Conservation (phyloP, 2,888 invertebrate genomes). For the Autographa pulchrina region DNA sequence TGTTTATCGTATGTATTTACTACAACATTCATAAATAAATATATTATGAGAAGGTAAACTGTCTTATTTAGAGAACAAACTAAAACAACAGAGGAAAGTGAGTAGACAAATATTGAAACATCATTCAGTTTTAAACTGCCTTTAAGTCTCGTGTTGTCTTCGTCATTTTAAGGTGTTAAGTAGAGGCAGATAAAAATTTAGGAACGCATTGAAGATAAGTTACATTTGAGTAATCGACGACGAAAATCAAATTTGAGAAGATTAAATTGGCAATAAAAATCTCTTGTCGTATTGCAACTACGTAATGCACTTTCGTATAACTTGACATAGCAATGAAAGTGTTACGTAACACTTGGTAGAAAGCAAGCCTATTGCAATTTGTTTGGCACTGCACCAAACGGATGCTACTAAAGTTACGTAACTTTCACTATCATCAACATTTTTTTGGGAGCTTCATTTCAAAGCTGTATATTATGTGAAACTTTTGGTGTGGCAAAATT, state of each 20-base stretch:
- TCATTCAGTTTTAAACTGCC: no score
- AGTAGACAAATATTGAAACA: no score
- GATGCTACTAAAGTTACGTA: not conserved
- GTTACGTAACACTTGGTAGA: not conserved
- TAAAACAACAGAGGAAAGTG: no score
- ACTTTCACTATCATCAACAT: not conserved
- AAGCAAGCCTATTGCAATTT: conserved; percentile 1
- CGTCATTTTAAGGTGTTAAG: no score
- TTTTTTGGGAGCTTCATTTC: not conserved
- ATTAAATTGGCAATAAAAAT: not conserved
- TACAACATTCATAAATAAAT: no score
- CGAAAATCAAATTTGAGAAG: not conserved
- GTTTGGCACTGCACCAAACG: not conserved
- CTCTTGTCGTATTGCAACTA: not conserved
- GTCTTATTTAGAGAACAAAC: not conserved
- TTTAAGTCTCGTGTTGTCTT: no score
- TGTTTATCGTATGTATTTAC: not conserved
- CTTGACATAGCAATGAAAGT: not conserved
- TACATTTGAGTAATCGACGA: no score
- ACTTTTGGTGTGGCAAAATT: no score
- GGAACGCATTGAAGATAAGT: no score
- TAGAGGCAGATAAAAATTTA: no score
- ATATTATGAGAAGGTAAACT: no score
- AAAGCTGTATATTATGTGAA: no score
- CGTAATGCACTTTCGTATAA: not conserved